Base-by-base conservation (phyloP, 2,113 vertebrate genomes). In the Pterocles orientalis region DNA sequence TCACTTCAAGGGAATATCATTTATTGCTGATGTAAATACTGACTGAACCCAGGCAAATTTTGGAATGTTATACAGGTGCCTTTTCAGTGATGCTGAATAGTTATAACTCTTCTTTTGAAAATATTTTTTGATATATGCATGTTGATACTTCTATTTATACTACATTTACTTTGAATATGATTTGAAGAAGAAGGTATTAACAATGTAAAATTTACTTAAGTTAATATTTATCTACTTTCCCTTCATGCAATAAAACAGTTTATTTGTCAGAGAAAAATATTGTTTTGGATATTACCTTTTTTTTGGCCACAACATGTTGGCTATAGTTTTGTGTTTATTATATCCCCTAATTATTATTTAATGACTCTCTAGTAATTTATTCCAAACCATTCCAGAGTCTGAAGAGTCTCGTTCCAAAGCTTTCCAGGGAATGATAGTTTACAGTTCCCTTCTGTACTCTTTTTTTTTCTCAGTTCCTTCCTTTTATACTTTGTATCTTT, bases 101-200 rank as follows among this genome's bases (percentile, higher is more conserved):
- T 18, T 85, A 23, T 8, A 61, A 76, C 4, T n/a, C 16, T 61
- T 73, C 33, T 43, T 90, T 58, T 78, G 14, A 92, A 79, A 69
- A 0, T 0, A 31, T 43, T 58, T 62, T 51, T 79, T 57, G n/a
- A 24, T 24, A 39, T 54, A 39, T 11, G 7, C 0, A 4, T 26
- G 12, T 78, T 12, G 12, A n/a, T 82, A 54, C 50, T 79, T 64
- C 53, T 53, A 26, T 64, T 79, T 41, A 12, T n/a, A 57, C 14
- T 51, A 8, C 6, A 11, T 64, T 69, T n/a, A 43, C 6, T 82
- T 60, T 39, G 14, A 72, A 47, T 47, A 68, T 47, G 21, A 62
- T 33, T 3, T 64, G 51, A 83, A 79, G n/a, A 54, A 26, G 6
- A 73, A n/a, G 2, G 39, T 54, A 54, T 15, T 64, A 53, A 58